Percentiles rank a stretch among this genome's conserved stretches.
Conservation (phyloP, 2,113 vertebrate species). For the Pomatostomus ruficeps region DNA sequence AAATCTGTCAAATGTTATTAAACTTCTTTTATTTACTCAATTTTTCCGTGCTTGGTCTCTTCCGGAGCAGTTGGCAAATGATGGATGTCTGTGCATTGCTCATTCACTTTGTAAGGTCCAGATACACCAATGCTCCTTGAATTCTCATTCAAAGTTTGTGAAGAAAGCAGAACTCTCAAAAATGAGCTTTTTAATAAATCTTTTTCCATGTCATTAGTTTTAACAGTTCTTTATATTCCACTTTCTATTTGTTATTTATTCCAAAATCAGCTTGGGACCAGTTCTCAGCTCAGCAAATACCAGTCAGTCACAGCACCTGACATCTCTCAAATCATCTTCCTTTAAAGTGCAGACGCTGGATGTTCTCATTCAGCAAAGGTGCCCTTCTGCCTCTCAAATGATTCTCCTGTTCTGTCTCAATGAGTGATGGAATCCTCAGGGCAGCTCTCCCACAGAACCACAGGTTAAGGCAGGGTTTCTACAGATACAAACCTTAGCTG, state of each 20-base stretch:
- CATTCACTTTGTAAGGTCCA: background rate
- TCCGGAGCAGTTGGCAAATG: accelerated
- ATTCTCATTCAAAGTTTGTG: background rate
- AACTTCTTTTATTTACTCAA: background rate
- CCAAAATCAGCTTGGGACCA: background rate
- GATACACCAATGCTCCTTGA: background rate
- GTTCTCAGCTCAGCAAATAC: background rate
- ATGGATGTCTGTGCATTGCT: background rate
- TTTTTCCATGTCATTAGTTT: background rate
- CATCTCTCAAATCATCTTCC: background rate
- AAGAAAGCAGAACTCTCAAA: background rate
- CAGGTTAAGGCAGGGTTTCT: background rate
- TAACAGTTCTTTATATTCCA: background rate
- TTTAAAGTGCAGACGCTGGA: background rate
- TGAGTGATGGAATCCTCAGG: background rate
- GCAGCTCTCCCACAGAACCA: background rate
- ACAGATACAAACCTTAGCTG: accelerated
- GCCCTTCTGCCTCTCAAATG: background rate
- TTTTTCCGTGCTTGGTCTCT: background rate
- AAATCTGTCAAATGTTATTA: background rate
- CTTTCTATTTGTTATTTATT: background rate
- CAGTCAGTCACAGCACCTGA: background rate
- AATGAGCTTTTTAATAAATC: background rate
- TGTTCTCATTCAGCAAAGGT: background rate
- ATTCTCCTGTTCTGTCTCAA: background rate